phyloP scores from a whole-genome alignment of 2,797 vertebrate genomes.

The Ctenopoma multispine region DNA sequence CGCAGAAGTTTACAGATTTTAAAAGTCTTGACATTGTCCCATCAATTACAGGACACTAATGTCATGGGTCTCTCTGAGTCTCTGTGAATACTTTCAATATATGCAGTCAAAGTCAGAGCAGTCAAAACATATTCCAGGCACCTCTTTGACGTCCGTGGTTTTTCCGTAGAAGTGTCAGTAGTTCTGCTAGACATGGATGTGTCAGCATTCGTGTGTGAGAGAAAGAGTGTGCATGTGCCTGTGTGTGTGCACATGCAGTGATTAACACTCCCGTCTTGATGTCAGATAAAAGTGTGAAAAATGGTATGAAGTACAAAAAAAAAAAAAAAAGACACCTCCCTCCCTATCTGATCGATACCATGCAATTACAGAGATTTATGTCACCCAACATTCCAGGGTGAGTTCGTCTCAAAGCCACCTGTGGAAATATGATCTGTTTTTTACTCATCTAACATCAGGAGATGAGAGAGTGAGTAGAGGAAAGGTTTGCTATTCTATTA shows the following conservation, averaged over 20 bases:
- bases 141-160: constrained; percentile 64
- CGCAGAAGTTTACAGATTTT: constrained; percentile 61
- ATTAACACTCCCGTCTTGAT: constrained; percentile 63
- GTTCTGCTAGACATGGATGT: constrained; percentile 36
- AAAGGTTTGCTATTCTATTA: constrained; percentile 36
- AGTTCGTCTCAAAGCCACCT: constrained; percentile 83
- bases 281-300: constrained; percentile 81
- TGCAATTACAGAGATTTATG: constrained; percentile 86
- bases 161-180: constrained; percentile 64
- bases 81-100: constrained; percentile 64
- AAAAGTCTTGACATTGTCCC: constrained; percentile 74
- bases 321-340: constrained; percentile 54
- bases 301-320: constrained; percentile 47
- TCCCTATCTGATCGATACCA: constrained; percentile 80
- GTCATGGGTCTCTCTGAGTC: constrained; percentile 57
- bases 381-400: constrained; percentile 80
- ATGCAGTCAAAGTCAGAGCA: constrained; percentile 68
- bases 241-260: constrained; percentile 39
- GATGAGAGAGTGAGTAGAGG: constrained; percentile 22
- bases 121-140: constrained; percentile 60
- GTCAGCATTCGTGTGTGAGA: constrained; percentile 31
- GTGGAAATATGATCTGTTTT: constrained; percentile 83
- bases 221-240: background rate
- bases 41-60: constrained; percentile 70
- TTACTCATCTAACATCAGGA: constrained; percentile 56